phyloP scores from a whole-genome alignment of 2,888 invertebrate species.

The Nasonia oneida region DNA sequence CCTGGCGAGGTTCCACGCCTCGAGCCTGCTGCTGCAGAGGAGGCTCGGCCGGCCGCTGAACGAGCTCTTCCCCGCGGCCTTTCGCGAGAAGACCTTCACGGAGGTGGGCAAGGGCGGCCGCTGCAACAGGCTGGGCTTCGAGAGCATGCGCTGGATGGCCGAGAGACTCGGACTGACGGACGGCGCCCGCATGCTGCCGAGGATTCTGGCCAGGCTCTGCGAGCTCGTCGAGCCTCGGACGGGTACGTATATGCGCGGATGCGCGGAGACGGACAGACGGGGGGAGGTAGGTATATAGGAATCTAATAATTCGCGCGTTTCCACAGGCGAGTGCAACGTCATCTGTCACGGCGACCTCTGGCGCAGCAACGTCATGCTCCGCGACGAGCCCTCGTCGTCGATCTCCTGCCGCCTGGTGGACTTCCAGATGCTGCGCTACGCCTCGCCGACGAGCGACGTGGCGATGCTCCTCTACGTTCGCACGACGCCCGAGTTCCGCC shows the following conservation, averaged over 20 bases:
- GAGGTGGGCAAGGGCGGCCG: slow-evolving; percentile 45
- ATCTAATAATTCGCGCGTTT: too few relatives aligned
- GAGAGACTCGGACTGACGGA: slow-evolving; percentile 30
- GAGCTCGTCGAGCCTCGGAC: slow-evolving; percentile 27
- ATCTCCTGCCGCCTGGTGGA: slow-evolving; percentile 49
- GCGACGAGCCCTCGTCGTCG: not conserved
- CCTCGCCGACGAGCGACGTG: slow-evolving; percentile 46
- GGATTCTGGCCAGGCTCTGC: slow-evolving; percentile 22
- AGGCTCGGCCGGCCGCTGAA: not conserved
- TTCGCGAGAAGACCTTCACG: slow-evolving; percentile 49
- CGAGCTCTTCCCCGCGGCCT: not conserved
- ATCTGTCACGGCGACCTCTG: slow-evolving; percentile 59
- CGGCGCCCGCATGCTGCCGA: not conserved
- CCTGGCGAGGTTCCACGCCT: slow-evolving; percentile 56
- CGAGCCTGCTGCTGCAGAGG: slow-evolving; percentile 17
- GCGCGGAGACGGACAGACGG: too few relatives aligned
- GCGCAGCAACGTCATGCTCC: slow-evolving; percentile 56
- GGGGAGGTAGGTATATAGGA: too few relatives aligned
- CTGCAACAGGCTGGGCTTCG: slow-evolving; percentile 39
- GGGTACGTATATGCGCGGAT: slow-evolving; percentile 14
- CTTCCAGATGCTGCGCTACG: slow-evolving; percentile 59
- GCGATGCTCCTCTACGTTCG: slow-evolving; percentile 48
- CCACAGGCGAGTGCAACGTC: slow-evolving; percentile 41
- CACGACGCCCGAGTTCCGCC: slow-evolving; percentile 27
- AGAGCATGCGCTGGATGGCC: slow-evolving; percentile 40